Conservation (phyloP, 2,797 vertebrate species). For the Pseudochaenichthys georgianus region DNA sequence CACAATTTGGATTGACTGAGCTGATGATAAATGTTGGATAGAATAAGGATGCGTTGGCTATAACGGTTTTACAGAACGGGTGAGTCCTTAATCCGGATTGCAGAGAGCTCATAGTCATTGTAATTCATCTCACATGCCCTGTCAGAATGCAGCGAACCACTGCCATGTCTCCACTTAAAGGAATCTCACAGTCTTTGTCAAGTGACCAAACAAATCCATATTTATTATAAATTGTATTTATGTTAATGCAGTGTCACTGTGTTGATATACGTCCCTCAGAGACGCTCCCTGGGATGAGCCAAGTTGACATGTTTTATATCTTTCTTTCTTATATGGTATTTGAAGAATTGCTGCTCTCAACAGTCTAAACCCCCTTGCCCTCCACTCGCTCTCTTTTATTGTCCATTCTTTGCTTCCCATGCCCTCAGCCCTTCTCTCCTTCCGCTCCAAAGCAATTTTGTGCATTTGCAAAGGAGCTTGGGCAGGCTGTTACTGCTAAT, state of each 20-base stretch:
- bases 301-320: constrained; percentile 29
- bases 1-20: constrained; percentile 2
- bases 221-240: constrained; percentile 41
- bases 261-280: constrained; percentile 20
- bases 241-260: constrained; percentile 45
- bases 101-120: constrained; percentile 64
- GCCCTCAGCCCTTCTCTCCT: constrained; percentile 36
- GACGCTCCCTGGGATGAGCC: neutral
- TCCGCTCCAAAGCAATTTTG: constrained; percentile 61
- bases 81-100: constrained; percentile 71
- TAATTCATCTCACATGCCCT: constrained; percentile 68
- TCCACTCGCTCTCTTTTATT: constrained; percentile 45
- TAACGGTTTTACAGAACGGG: constrained; percentile 44
- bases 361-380: constrained; percentile 28
- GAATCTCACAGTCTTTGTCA: constrained; percentile 48
- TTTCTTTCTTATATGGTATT: constrained; percentile 6
- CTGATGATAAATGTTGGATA: constrained; percentile 27
- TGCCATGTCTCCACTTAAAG: constrained; percentile 70
- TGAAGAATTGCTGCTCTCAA: constrained; percentile 41
- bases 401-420: constrained; percentile 62
- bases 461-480: constrained; percentile 64
- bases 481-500: constrained; percentile 63
- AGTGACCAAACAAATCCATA: constrained; percentile 31
- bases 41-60: constrained; percentile 39
- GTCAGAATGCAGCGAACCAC: constrained; percentile 64